Evolutionary conservation across 1,140 invertebrate species (phyloP), one percentile per base, ranked within the genome.

Genomic region (Lepidurus apus): DNA sequence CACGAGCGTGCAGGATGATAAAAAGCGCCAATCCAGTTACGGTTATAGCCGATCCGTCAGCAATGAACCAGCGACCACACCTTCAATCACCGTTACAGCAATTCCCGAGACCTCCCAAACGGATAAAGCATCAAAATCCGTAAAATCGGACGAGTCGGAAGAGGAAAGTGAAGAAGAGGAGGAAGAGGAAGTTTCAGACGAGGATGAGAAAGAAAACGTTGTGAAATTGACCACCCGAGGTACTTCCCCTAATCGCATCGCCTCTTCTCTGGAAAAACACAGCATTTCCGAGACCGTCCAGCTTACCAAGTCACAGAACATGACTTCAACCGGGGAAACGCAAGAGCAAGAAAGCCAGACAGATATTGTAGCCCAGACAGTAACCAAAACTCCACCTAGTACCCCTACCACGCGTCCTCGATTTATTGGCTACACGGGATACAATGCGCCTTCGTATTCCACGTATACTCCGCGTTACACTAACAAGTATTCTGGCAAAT

Each of bases 401-500:
- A 65, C 53, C 0, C 53, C 53, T n/a, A 65, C 53, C 53, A 65
- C 53, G 53, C 53, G 53, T 1, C 45, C 76, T 24, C 11, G 79
- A n/a, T 80, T 80, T 45, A 45, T 80, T n/a, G 79, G 79, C n/a
- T 80, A 80, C 73, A 78, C 79, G 1, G 79, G 79, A 11, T 80
- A 79, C 24, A 34, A 43, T 7, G 65, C 75, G 1, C 73, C 79
- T 34, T n/a, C 65, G 24, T 80, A 80, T 17, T 42, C 76, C 21
- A 43, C 73, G 26, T 79, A 53, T 21, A 47, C 75, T 8, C 73
- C 79, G 3, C 78, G 73, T 6, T 73, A 73, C 34, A 43, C 76
- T 7, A 21, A 53, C 42, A 79, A 53, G 21, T 80, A 80, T 47
- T 74, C 75, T 17, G 76, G 77, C 47, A 76, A 76, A 21, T 80